Evolutionary conservation across 2,888 invertebrate species (phyloP).

Genomic region (Euzetes globulus): DNA sequence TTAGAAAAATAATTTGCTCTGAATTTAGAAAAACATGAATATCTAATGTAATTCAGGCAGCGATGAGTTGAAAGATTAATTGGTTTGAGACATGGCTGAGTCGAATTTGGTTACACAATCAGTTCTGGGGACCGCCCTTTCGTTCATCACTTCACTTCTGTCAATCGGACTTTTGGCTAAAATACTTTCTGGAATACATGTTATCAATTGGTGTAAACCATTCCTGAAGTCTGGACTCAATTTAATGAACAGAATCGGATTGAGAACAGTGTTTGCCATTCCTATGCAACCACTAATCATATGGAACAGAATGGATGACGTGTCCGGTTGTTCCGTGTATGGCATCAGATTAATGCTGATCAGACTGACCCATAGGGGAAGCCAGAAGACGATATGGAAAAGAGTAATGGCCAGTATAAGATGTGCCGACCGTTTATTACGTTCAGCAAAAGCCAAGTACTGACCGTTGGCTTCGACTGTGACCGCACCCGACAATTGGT

Average conservation of each 20-base stretch:
- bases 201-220: slow-evolving; percentile 26
- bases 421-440: slow-evolving; percentile 35
- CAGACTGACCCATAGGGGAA: slow-evolving; percentile 33
- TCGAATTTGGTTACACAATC: slow-evolving; percentile 19
- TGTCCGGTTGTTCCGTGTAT: slow-evolving; percentile 30
- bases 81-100: neutral
- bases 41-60: neutral
- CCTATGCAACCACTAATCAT: slow-evolving; percentile 36
- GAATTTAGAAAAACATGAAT: neutral
- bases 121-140: neutral
- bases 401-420: slow-evolving; percentile 25
- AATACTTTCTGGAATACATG: neutral
- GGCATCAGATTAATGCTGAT: slow-evolving; percentile 34
- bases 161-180: slow-evolving; percentile 4
- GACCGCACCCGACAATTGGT: slow-evolving; percentile 25
- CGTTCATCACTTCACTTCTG: slow-evolving; percentile 11
- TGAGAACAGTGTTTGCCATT: slow-evolving; percentile 31
- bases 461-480: slow-evolving; percentile 20
- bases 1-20: too few relatives aligned
- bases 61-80: neutral
- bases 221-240: slow-evolving; percentile 32
- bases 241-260: slow-evolving; percentile 32
- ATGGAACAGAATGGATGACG: slow-evolving; percentile 33
- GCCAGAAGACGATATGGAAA: slow-evolving; percentile 34
- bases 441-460: slow-evolving; percentile 33